Percentiles rank a stretch among this genome's conserved stretches.
Evolutionary conservation across 2,113 vertebrate genomes (phyloP).

Genomic region (Suncus etruscus): DNA sequence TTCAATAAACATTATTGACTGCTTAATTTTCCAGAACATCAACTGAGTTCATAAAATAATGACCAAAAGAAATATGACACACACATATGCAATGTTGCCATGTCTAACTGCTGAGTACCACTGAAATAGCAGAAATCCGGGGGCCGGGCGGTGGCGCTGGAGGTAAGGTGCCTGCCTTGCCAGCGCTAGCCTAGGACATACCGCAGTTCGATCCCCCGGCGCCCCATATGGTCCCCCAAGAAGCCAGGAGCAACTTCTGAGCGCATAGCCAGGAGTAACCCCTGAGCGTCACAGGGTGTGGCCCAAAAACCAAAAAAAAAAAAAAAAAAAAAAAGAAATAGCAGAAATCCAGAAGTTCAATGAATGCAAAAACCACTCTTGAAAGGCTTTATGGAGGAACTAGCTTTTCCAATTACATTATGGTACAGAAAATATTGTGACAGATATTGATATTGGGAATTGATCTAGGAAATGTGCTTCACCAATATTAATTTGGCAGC

Average conservation of each 20-base stretch:
- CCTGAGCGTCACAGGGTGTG: no score
- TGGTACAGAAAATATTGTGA: slow-evolving; percentile 1
- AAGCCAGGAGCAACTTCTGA: no score
- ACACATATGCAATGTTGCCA: not conserved
- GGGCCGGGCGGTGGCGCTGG: no score
- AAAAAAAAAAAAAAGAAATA: no score
- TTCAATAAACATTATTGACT: slow-evolving; percentile 9
- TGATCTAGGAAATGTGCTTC: not conserved
- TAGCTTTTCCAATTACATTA: slow-evolving; percentile 15
- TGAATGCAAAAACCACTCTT: not conserved
- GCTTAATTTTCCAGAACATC: not conserved
- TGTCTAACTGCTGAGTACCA: not conserved
- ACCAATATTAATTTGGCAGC: not conserved
- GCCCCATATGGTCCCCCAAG: no score
- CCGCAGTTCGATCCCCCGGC: no score
- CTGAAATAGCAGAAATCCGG: not conserved
- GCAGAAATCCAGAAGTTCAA: not conserved
- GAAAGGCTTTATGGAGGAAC: not conserved
- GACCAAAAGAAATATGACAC: not conserved
- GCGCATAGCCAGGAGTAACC: no score
- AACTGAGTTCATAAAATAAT: no score
- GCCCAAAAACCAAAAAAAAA: no score
- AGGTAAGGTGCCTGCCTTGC: no score
- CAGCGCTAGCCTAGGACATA: no score
- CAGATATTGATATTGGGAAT: not conserved